phyloP scores from a whole-genome alignment of 2,113 vertebrate genomes.

The Lagopus muta region DNA sequence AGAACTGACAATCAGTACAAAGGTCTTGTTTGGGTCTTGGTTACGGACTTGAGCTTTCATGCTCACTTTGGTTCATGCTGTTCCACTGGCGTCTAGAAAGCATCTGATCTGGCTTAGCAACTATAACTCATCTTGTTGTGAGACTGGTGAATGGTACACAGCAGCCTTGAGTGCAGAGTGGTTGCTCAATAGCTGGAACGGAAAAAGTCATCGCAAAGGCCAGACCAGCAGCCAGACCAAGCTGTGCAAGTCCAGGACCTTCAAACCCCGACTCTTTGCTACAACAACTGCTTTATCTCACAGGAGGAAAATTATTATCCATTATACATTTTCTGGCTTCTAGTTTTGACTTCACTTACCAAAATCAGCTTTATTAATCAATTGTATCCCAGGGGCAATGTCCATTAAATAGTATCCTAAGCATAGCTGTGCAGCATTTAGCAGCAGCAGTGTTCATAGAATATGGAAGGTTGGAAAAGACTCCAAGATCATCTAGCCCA shows the following conservation, averaged over 20 bases:
- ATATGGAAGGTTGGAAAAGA: too few relatives aligned
- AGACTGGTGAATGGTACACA: background rate
- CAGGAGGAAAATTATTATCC: background rate
- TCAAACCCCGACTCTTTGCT: background rate
- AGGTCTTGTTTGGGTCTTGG: background rate
- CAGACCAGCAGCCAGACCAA: rapidly evolving
- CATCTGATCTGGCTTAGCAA: background rate
- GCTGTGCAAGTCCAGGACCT: rapidly evolving
- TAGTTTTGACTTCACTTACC: constrained; percentile 13
- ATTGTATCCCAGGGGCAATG: constrained; percentile 26
- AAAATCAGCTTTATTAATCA: constrained; percentile 49
- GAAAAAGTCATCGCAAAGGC: background rate
- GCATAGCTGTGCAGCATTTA: constrained; percentile 18
- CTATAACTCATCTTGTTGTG: background rate
- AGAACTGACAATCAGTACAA: background rate
- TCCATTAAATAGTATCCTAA: constrained; percentile 18
- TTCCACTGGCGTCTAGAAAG: background rate
- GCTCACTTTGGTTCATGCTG: background rate
- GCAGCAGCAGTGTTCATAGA: background rate
- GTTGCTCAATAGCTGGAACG: background rate
- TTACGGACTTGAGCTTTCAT: background rate
- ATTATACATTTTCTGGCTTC: constrained; percentile 3
- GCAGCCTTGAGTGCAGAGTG: background rate
- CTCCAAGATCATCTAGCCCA: too few relatives aligned
- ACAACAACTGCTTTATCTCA: background rate